Evolutionary conservation across 30 jellyfish, hydroid and myxozoan species (phyloP).

Genomic region (Rhopilema esculentum): DNA sequence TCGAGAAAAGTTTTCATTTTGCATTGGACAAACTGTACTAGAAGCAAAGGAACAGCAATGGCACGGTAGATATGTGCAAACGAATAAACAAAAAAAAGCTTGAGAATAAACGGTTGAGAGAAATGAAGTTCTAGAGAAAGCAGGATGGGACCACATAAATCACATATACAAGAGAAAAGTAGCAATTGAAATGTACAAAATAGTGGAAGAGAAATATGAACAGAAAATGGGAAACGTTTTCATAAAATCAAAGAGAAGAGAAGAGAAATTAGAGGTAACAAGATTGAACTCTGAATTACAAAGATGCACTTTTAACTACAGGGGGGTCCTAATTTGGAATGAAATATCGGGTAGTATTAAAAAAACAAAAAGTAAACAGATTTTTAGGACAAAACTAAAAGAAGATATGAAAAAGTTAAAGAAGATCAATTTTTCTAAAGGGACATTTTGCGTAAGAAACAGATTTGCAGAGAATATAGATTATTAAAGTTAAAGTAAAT

Average conservation of each 20-base stretch:
- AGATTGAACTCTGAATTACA: not conserved
- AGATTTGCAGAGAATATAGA: not conserved
- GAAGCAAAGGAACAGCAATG: no score
- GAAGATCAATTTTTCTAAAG: slow-evolving; percentile 8
- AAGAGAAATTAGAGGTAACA: slow-evolving; percentile 32
- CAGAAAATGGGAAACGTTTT: slow-evolving; percentile 29
- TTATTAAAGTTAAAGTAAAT: not conserved
- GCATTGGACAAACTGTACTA: no score
- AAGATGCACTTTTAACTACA: slow-evolving; percentile 16
- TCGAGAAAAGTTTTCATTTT: no score
- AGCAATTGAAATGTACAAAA: slow-evolving; percentile 40
- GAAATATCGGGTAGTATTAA: not conserved
- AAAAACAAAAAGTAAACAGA: slow-evolving; percentile 1
- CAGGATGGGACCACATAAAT: slow-evolving; percentile 25
- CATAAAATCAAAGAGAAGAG: slow-evolving; percentile 16
- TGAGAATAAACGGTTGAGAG: slow-evolving; percentile 33
- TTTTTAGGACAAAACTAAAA: slow-evolving; percentile 20
- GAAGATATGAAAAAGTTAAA: slow-evolving; percentile 11
- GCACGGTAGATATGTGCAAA: no score
- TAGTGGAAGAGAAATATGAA: slow-evolving; percentile 3
- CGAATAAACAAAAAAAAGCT: no score
- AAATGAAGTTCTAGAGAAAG: slow-evolving; percentile 20
- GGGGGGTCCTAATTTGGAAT: slow-evolving; percentile 31
- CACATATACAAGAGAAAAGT: slow-evolving; percentile 32
- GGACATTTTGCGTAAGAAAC: slow-evolving; percentile 9